Conservation (phyloP, 2,888 invertebrate genomes). For the Philaethria dido region DNA sequence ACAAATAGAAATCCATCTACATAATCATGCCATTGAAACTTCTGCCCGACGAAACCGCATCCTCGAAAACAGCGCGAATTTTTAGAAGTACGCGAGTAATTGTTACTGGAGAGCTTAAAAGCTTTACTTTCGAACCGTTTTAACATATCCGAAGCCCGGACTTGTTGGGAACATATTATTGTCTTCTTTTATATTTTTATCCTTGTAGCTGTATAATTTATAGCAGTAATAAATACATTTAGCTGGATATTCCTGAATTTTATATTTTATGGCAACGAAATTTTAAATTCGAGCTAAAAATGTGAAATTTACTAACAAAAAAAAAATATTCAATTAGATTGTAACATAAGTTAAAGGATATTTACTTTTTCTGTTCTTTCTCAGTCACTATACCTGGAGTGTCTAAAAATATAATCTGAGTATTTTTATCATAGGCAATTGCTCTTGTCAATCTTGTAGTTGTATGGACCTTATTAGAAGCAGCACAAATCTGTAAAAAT, state of each 20-base stretch:
- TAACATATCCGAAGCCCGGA: slow-evolving; percentile 36
- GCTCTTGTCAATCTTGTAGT: slow-evolving; percentile 90
- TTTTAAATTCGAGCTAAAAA: not conserved
- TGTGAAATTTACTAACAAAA: too few relatives aligned
- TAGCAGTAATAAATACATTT: slow-evolving; percentile 1
- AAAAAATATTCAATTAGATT: too few relatives aligned
- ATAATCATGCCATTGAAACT: slow-evolving; percentile 40
- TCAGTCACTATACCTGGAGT: slow-evolving; percentile 94
- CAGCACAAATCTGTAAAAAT: slow-evolving; percentile 90
- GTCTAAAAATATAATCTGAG: slow-evolving; percentile 96
- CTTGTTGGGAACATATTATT: slow-evolving; percentile 27
- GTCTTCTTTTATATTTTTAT: slow-evolving; percentile 31
- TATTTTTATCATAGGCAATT: slow-evolving; percentile 88
- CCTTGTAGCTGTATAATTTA: slow-evolving; percentile 2
- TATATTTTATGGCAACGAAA: not conserved
- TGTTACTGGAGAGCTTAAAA: slow-evolving; percentile 69
- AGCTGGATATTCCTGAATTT: not conserved
- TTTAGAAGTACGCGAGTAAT: slow-evolving; percentile 54
- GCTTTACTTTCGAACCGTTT: slow-evolving; percentile 59
- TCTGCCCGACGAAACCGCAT: slow-evolving; percentile 38
- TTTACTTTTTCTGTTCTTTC: slow-evolving; percentile 87
- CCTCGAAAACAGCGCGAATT: slow-evolving; percentile 40
- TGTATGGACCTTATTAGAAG: slow-evolving; percentile 96
- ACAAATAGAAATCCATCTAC: slow-evolving; percentile 33
- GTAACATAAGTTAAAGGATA: slow-evolving; percentile 28